These are phyloP conservation scores for Grammomys dolichurus DNA, from an alignment of 2,113 vertebrate genomes.

Conservation along the genomic window DNA sequence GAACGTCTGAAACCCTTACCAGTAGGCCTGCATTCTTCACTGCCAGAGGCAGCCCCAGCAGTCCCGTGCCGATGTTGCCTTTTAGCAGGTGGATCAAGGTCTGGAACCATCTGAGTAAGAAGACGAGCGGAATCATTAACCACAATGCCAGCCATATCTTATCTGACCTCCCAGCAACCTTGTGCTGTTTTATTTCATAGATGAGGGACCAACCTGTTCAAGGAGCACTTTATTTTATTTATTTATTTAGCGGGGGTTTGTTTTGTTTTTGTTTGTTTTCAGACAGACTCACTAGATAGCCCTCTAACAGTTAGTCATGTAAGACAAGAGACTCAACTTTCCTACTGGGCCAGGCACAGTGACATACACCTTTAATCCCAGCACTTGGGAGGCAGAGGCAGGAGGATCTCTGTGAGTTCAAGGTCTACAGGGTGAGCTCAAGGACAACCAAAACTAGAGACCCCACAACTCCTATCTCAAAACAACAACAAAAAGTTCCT, in stretches of 20 bases:
- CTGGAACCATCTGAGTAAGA: conserved; percentile 91
- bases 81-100: conserved; percentile 97
- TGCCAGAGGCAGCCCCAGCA: conserved; percentile 96
- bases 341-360: not conserved
- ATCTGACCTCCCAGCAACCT: not conserved
- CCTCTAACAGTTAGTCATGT: not conserved
- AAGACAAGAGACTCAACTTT: not conserved
- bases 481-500: not conserved
- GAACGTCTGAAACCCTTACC: conserved; percentile 88
- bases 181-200: not conserved
- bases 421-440: not conserved
- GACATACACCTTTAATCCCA: not conserved
- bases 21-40: conserved; percentile 97
- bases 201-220: conserved; percentile 8
- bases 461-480: not conserved
- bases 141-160: not conserved
- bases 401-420: not conserved
- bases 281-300: no score
- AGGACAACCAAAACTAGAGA: not conserved
- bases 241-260: no score
- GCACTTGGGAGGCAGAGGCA: not conserved
- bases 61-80: conserved; percentile 96
- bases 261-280: no score
- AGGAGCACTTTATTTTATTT: not conserved
- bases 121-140: conserved; percentile 34